phyloP scores from a whole-genome alignment of 1,140 invertebrate species.

The Scaptomyza graminum region DNA sequence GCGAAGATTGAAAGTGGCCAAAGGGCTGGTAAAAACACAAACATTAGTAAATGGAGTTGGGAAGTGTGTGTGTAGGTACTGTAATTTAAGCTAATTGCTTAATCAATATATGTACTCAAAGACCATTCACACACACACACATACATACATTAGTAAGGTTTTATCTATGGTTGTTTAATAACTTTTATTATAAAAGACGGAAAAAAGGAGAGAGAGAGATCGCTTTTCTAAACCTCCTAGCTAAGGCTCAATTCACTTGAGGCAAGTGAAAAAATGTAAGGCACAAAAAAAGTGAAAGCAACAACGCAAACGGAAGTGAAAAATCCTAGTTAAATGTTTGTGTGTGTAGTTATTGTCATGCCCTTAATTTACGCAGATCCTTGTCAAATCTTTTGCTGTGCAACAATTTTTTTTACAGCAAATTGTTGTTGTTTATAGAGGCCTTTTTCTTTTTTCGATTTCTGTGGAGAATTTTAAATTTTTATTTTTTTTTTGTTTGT shows the following conservation, averaged over 20 bases:
- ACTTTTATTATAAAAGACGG: constrained; percentile 25
- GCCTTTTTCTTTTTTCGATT: constrained; percentile 8
- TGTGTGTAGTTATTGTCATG: background rate
- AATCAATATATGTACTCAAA: constrained; percentile 59
- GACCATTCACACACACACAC: constrained; percentile 13
- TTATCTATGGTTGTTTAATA: constrained; percentile 46
- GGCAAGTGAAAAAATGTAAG: background rate
- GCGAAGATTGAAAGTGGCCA: constrained; percentile 5
- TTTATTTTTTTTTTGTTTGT: constrained; percentile 8
- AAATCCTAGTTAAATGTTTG: background rate
- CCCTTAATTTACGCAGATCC: constrained; percentile 32
- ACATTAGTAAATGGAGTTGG: background rate
- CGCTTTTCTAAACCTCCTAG: too few relatives aligned
- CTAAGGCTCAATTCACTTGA: background rate
- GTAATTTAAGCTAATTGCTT: constrained; percentile 75
- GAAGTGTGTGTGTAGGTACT: constrained; percentile 49
- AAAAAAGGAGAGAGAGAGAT: background rate
- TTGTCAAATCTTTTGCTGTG: constrained; percentile 30
- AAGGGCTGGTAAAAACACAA: background rate
- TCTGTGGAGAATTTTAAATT: background rate
- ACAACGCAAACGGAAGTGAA: background rate
- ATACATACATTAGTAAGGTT: too few relatives aligned
- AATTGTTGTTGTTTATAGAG: constrained; percentile 18
- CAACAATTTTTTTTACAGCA: constrained; percentile 20
- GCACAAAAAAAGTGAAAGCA: too few relatives aligned